phyloP scores from a whole-genome alignment of 2,888 invertebrate species.

The Cepaea hortensis region DNA sequence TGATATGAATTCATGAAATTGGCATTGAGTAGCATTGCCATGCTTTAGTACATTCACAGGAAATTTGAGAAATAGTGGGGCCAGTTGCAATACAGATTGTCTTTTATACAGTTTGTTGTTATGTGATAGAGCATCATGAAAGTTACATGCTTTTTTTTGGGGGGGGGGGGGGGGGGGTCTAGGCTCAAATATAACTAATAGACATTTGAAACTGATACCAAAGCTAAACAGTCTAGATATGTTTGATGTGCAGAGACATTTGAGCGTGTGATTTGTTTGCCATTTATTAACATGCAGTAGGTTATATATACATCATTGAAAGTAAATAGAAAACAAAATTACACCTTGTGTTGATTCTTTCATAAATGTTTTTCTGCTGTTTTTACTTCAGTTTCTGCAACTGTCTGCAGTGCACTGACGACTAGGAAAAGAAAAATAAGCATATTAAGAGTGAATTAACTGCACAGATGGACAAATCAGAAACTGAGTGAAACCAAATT shows the following conservation, averaged over 20 bases:
- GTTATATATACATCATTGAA: slow-evolving; percentile 20
- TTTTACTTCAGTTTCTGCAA: background rate
- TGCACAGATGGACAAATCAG: background rate
- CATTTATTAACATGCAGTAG: slow-evolving; percentile 10
- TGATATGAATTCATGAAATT: too few species aligned
- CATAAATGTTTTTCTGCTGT: background rate
- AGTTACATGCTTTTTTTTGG: too few species aligned
- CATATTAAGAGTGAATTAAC: background rate
- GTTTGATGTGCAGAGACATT: background rate
- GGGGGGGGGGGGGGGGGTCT: too few species aligned
- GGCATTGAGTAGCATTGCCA: too few species aligned
- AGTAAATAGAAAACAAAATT: slow-evolving; percentile 17
- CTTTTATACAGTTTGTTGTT: too few species aligned
- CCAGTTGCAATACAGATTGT: too few species aligned
- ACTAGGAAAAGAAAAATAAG: background rate
- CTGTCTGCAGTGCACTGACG: background rate
- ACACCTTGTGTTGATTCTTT: background rate
- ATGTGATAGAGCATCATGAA: too few species aligned
- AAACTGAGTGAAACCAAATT: background rate
- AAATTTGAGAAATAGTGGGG: too few species aligned
- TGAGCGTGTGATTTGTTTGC: slow-evolving; percentile 18
- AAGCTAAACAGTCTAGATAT: background rate
- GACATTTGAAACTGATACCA: background rate
- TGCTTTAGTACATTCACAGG: too few species aligned
- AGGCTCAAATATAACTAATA: background rate